These are phyloP conservation scores for Teleiodes luculella DNA, from an alignment of 2,888 invertebrate genomes.

Conservation along the genomic window DNA sequence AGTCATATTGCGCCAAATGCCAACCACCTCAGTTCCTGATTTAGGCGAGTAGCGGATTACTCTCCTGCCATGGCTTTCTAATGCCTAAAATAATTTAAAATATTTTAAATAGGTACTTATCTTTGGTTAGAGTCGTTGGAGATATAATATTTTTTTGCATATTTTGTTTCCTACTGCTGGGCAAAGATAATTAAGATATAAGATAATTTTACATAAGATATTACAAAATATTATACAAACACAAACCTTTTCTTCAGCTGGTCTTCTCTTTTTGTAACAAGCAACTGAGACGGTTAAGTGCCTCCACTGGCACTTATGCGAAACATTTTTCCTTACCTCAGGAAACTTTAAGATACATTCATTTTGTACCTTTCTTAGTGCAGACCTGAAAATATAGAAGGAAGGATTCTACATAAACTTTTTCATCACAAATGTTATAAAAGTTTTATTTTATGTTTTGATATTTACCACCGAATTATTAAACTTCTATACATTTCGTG, in stretches of 20 bases:
- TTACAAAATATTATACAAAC: background rate
- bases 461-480: slow-evolving; percentile 51
- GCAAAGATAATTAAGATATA: no score
- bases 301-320: slow-evolving; percentile 32
- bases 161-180: no score
- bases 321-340: slow-evolving; percentile 27
- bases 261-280: slow-evolving; percentile 79
- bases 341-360: slow-evolving; percentile 35
- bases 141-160: no score
- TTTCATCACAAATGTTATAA: background rate
- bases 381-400: slow-evolving; percentile 44
- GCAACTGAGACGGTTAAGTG: slow-evolving; percentile 50
- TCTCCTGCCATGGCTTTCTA: slow-evolving; percentile 54
- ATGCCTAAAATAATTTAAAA: slow-evolving; percentile 43
- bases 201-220: no score
- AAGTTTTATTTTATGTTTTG: background rate
- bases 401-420: no score
- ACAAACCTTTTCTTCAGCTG: slow-evolving; percentile 80
- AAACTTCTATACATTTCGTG: slow-evolving; percentile 53
- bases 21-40: slow-evolving; percentile 75
- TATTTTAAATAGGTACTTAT: background rate
- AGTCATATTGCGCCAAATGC: slow-evolving; percentile 90
- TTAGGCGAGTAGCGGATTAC: slow-evolving; percentile 81
- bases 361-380: slow-evolving; percentile 39
- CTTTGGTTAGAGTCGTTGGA: no score